These are phyloP conservation scores for Cyclophora albipunctata DNA, from an alignment of 2,888 invertebrate species.

Conservation along the genomic window DNA sequence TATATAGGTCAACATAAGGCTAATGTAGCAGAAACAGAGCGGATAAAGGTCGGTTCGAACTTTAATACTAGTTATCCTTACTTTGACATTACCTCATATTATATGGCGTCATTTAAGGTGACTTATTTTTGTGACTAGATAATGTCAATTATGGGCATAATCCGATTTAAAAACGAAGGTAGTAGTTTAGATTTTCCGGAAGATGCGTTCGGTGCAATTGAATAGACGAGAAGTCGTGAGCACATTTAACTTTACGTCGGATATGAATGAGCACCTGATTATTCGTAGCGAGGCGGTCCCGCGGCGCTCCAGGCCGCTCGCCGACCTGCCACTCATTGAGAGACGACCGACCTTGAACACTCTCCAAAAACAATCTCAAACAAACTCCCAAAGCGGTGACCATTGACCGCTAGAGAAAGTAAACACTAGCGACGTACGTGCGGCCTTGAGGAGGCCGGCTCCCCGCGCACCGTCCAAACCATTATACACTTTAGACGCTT, in stretches of 20 bases:
- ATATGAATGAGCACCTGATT: too few relatives aligned
- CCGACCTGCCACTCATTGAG: too few relatives aligned
- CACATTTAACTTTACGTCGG: too few relatives aligned
- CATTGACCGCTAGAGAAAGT: conserved; percentile 69
- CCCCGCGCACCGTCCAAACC: conserved; percentile 11
- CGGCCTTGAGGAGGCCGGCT: conserved; percentile 63
- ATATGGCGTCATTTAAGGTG: not conserved
- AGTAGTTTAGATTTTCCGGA: too few relatives aligned
- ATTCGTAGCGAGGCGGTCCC: too few relatives aligned
- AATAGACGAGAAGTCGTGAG: too few relatives aligned
- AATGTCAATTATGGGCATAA: too few relatives aligned
- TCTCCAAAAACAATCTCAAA: conserved; percentile 32
- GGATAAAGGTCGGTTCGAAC: conserved; percentile 8
- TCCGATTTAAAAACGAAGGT: too few relatives aligned
- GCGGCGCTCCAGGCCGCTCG: too few relatives aligned
- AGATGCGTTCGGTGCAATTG: too few relatives aligned
- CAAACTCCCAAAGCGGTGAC: conserved; percentile 42
- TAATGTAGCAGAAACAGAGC: conserved; percentile 6
- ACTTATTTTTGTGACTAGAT: too few relatives aligned
- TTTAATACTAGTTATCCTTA: conserved; percentile 11
- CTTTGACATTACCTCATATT: not conserved
- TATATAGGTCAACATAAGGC: conserved; percentile 20
- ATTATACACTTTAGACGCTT: conserved; percentile 26
- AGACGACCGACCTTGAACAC: conserved; percentile 42
- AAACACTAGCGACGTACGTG: conserved; percentile 52